Evolutionary conservation across 2,888 invertebrate genomes (phyloP).

Genomic region (Eubasilissa splendida): DNA sequence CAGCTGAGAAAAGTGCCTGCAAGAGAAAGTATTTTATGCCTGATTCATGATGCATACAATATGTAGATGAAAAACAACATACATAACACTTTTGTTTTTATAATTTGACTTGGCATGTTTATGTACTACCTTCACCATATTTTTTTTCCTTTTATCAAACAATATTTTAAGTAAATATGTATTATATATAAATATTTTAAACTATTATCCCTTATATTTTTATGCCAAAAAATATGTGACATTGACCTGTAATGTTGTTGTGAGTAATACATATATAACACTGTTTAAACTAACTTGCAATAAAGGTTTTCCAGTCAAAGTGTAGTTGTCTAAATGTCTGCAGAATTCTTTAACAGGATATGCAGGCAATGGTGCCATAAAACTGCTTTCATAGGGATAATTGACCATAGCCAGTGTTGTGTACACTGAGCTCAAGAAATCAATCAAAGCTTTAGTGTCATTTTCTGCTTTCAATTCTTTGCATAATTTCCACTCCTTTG

Average conservation of each 20-base stretch:
- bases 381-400: slow-evolving; percentile 92
- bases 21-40: slow-evolving; percentile 57
- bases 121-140: too few species aligned
- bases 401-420: slow-evolving; percentile 93
- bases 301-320: slow-evolving; percentile 40
- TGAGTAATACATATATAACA: not conserved
- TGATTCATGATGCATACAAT: too few species aligned
- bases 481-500: slow-evolving; percentile 84
- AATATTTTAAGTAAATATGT: too few species aligned
- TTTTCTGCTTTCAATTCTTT: slow-evolving; percentile 74
- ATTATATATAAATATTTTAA: too few species aligned
- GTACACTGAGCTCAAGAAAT: slow-evolving; percentile 83
- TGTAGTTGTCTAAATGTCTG: slow-evolving; percentile 68
- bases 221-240: too few species aligned
- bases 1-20: slow-evolving; percentile 77
- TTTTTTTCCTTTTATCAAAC: too few species aligned
- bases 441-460: slow-evolving; percentile 71
- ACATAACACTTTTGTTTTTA: too few species aligned
- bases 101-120: too few species aligned
- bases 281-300: slow-evolving; percentile 31
- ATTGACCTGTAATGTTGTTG: too few species aligned
- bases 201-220: too few species aligned
- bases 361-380: slow-evolving; percentile 87
- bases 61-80: too few species aligned
- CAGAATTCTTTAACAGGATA: slow-evolving; percentile 84